A percentile compares a stretch with the other conserved stretches of the same genome.
phyloP scores from a whole-genome alignment of 2,797 vertebrate genomes.

The Spondyliosoma cantharus region DNA sequence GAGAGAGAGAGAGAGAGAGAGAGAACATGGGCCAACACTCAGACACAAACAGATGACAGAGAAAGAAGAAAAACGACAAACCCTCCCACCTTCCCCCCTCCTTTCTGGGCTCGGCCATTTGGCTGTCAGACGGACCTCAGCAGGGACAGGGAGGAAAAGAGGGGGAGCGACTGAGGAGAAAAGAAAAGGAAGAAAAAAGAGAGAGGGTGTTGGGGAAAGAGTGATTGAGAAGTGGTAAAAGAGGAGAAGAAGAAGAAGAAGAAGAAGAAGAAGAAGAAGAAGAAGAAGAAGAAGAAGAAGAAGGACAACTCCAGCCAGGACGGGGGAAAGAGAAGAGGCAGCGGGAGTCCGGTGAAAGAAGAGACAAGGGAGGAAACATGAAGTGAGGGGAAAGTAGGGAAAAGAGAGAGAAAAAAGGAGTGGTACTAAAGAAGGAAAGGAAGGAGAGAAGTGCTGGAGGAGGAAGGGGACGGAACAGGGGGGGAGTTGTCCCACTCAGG shows the following conservation, averaged over 20 bases:
- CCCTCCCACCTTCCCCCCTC: slow-evolving; percentile 25
- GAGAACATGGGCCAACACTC: slow-evolving; percentile 19
- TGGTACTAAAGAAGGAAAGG: slow-evolving; percentile 7
- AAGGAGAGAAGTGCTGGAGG: slow-evolving; percentile 28
- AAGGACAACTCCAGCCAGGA: not conserved
- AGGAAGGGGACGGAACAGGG: slow-evolving; percentile 34
- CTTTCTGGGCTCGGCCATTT: slow-evolving; percentile 68
- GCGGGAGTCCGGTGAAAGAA: not conserved
- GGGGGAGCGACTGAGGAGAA: slow-evolving; percentile 27
- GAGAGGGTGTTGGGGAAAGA: not conserved
- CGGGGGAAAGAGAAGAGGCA: not conserved
- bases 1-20: slow-evolving; percentile 5
- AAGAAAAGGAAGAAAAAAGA: slow-evolving; percentile 15
- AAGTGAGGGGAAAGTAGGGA: slow-evolving; percentile 5
- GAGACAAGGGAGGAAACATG: slow-evolving; percentile 11
- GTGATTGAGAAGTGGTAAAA: slow-evolving; percentile 12
- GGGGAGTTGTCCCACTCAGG: slow-evolving; percentile 67
- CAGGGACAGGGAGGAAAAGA: slow-evolving; percentile 25
- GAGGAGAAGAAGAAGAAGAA: slow-evolving; percentile 2
- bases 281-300: slow-evolving; percentile 6
- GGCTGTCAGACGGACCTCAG: slow-evolving; percentile 51
- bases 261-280: slow-evolving; percentile 5
- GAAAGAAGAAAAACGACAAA: slow-evolving; percentile 49
- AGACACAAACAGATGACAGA: slow-evolving; percentile 64
- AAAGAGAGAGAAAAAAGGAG: not conserved